A percentile compares a stretch with the other conserved stretches of the same genome.
Conservation (phyloP, 53 echinoderm and acorn worm genomes). For the Patiria pectinifera region DNA sequence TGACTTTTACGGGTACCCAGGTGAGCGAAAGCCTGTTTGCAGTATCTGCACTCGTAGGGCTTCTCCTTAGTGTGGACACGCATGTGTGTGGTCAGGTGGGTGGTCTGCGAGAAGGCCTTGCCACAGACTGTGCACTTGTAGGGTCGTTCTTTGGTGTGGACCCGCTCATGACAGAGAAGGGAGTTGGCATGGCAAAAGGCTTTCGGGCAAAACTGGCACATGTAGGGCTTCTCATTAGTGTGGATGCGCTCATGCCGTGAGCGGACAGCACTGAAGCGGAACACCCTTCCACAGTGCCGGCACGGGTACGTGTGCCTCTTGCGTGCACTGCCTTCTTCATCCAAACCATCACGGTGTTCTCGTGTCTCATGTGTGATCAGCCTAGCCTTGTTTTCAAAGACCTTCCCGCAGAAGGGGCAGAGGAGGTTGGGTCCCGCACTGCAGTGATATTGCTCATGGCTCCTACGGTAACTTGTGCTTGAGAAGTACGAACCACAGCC, state of each 20-base stretch:
- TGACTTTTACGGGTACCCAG: slow-evolving; percentile 29
- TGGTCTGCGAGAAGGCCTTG: slow-evolving; percentile 22
- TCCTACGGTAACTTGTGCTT: slow-evolving; percentile 23
- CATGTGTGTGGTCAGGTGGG: slow-evolving; percentile 13
- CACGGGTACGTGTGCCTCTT: not conserved
- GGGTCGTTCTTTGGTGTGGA: slow-evolving; percentile 19
- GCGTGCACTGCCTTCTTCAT: not conserved
- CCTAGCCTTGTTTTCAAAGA: slow-evolving; percentile 5
- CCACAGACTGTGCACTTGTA: not conserved
- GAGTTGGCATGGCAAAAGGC: not conserved
- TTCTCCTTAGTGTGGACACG: slow-evolving; percentile 42
- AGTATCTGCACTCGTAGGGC: slow-evolving; percentile 24
- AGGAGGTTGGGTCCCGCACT: not conserved
- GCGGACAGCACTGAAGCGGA: slow-evolving; percentile 28
- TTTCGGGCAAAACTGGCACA: slow-evolving; percentile 53
- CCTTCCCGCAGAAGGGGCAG: slow-evolving; percentile 10
- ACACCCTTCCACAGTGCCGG: slow-evolving; percentile 10
- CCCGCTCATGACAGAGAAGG: slow-evolving; percentile 13
- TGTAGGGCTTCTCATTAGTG: slow-evolving; percentile 21
- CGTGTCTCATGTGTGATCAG: slow-evolving; percentile 4
- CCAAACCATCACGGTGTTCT: not conserved
- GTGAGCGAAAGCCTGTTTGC: slow-evolving; percentile 27
- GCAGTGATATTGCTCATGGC: slow-evolving; percentile 32
- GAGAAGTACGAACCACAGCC: slow-evolving; percentile 16
- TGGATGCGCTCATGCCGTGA: slow-evolving; percentile 37